Evolutionary conservation across 2,113 vertebrate genomes (phyloP), one percentile per base, ranked within the genome.

Genomic region (Leiothrix lutea): DNA sequence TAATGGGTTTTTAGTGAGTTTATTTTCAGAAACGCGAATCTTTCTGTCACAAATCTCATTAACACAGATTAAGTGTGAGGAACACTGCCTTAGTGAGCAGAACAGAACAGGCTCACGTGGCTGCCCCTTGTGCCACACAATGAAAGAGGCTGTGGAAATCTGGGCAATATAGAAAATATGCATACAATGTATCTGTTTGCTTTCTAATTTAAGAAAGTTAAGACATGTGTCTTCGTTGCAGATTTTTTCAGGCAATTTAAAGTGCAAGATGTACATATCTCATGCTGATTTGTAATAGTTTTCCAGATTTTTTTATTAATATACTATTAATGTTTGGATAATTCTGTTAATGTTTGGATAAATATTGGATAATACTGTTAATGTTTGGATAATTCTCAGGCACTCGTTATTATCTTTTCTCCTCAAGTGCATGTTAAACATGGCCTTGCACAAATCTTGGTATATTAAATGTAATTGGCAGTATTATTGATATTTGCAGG

Each of bases 211-310:
- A 70, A 84, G 73, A 62, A 66, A 75, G 14, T 64, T 85, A 62
- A 28, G 25, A 44, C 7, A 2, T 53, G 42, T 93, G 69, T 90
- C 69, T 78, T 61, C 81, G 51, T 64, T 85, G 81, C 51, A 90
- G 94, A 64, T 71, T 47, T 81, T 88, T 95, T 94, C 80, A 92
- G 80, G 31, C 53, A 79, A 48, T 83, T 93, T 90, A 81, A 94
- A 87, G 73, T 77, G 38, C 66, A 72, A 92, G 61, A 20, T 38
- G 18, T 47, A 65, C 6, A 12, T 35, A 25, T 80, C 92, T 95
- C 40, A 18, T 42, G 8, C 42, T 22, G 47, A 22, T 65, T 93
- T 89, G 54, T 85, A 31, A 78, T 26, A 60, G 3, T 33, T 89
- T 78, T 53, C 24, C 1, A 8, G 38, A 4, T 45, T 53, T 83